phyloP scores from a whole-genome alignment of 1,140 invertebrate genomes.

The Drosophila santomea region DNA sequence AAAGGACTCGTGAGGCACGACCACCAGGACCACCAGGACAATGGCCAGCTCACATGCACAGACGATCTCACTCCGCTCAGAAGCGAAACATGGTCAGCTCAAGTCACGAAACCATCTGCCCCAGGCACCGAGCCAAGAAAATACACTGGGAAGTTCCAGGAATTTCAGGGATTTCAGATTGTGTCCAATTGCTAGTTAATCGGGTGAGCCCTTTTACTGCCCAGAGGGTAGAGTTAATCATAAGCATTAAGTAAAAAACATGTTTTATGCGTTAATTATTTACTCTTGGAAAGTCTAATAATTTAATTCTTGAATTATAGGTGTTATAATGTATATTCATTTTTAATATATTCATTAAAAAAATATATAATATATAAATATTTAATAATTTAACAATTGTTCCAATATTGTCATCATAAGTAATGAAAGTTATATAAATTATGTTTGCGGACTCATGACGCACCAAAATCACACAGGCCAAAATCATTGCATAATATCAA shows the following conservation, averaged over 20 bases:
- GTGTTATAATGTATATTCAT: too few species aligned
- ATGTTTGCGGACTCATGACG: not conserved
- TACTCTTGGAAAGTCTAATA: too few species aligned
- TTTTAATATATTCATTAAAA: too few species aligned
- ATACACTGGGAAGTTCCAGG: slow-evolving; percentile 35
- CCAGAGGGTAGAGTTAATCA: too few species aligned
- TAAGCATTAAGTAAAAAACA: too few species aligned
- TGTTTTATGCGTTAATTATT: too few species aligned
- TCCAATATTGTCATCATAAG: not conserved
- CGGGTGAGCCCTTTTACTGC: too few species aligned
- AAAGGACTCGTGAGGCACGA: slow-evolving; percentile 20
- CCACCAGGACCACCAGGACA: slow-evolving; percentile 54
- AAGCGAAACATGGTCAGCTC: slow-evolving; percentile 57
- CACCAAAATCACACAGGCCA: not conserved
- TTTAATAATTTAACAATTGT: too few species aligned
- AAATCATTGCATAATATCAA: slow-evolving; percentile 9
- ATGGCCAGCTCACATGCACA: slow-evolving; percentile 48
- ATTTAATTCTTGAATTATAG: too few species aligned
- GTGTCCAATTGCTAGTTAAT: not conserved
- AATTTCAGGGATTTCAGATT: not conserved
- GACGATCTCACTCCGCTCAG: slow-evolving; percentile 10
- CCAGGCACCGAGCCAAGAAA: slow-evolving; percentile 1
- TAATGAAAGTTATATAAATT: not conserved
- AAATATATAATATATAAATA: too few species aligned
- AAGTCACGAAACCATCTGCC: slow-evolving; percentile 49